Evolutionary conservation across 1,140 invertebrate species (phyloP).

Genomic region (Drosophila ananassae): DNA sequence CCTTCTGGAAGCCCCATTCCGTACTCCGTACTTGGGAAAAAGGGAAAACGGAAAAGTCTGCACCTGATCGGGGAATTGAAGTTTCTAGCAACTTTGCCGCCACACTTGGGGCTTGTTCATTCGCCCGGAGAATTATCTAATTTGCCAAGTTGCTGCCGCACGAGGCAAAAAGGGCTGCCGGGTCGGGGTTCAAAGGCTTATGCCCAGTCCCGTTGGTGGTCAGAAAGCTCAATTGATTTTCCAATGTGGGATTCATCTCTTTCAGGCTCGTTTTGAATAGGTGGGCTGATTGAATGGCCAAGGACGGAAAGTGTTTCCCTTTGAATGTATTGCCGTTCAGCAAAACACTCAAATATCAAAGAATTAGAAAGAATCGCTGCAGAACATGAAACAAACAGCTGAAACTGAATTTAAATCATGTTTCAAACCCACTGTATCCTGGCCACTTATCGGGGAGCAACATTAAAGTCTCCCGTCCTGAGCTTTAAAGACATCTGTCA

Average conservation of each 20-base stretch:
- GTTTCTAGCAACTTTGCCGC: slow-evolving; percentile 61
- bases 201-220: slow-evolving; percentile 15
- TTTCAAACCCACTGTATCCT: slow-evolving; percentile 1
- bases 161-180: slow-evolving; percentile 1
- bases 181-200: slow-evolving; percentile 26
- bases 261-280: slow-evolving; percentile 24
- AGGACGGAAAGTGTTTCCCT: neutral
- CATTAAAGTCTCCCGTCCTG: slow-evolving; percentile 54
- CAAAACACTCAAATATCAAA: neutral
- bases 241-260: slow-evolving; percentile 19
- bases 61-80: slow-evolving; percentile 54
- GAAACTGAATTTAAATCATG: neutral
- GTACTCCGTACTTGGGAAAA: neutral
- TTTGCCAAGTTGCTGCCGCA: slow-evolving; percentile 55
- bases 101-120: slow-evolving; percentile 56
- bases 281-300: slow-evolving; percentile 18
- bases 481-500: slow-evolving; percentile 39
- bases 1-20: slow-evolving; percentile 3
- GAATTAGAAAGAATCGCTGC: neutral
- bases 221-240: slow-evolving; percentile 45
- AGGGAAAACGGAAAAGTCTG: slow-evolving; percentile 1
- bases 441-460: slow-evolving; percentile 60
- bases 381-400: neutral
- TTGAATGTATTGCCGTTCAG: neutral
- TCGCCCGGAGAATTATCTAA: slow-evolving; percentile 55